A percentile compares a stretch with the other conserved stretches of the same genome.
These are phyloP conservation scores for Tetragnatha montana DNA, from an alignment of 2,888 invertebrate genomes.

Conservation along the genomic window DNA sequence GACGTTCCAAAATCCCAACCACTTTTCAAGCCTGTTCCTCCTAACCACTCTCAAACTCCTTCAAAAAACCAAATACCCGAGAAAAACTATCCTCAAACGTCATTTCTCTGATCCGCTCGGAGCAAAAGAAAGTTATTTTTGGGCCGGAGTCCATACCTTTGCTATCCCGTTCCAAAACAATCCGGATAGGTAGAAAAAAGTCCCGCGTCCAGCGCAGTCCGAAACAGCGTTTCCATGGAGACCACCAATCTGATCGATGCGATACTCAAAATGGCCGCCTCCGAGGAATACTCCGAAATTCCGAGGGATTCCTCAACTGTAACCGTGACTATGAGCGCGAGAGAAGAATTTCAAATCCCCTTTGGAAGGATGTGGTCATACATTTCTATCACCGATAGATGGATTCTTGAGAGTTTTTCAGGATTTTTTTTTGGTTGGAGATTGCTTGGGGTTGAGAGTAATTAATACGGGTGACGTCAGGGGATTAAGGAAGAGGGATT, in stretches of 20 bases:
- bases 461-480: neutral
- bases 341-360: constrained; percentile 18
- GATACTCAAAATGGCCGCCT: constrained; percentile 47
- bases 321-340: constrained; percentile 33
- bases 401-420: neutral
- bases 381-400: neutral
- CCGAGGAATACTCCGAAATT: constrained; percentile 38
- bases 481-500: neutral
- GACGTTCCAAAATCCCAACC: too few relatives aligned
- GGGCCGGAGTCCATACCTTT: neutral
- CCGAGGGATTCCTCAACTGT: constrained; percentile 29
- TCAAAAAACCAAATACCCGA: too few relatives aligned
- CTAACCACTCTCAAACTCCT: too few relatives aligned
- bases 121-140: neutral
- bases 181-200: constrained; percentile 24
- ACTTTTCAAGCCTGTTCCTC: too few relatives aligned
- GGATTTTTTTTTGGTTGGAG: constrained; percentile 8
- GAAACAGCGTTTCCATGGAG: constrained; percentile 34
- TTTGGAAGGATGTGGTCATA: constrained; percentile 1
- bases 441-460: neutral
- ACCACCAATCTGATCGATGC: constrained; percentile 57
- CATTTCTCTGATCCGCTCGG: neutral
- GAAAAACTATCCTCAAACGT: too few relatives aligned
- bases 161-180: constrained; percentile 25
- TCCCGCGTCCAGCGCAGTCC: constrained; percentile 50